Base-by-base conservation (phyloP, 2,888 invertebrate genomes). In the Notocelia uddmanniana region DNA sequence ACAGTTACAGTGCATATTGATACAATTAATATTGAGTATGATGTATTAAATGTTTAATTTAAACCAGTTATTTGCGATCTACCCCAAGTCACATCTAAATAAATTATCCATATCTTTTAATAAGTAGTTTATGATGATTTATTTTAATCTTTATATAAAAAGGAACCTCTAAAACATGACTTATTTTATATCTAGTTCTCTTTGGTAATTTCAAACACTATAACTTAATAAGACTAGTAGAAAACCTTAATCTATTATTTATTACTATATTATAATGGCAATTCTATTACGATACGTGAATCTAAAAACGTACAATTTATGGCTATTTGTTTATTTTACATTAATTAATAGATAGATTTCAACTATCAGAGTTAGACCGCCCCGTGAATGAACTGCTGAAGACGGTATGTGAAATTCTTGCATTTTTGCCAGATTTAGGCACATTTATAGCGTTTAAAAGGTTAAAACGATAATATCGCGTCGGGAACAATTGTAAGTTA, bases 171-270 rank as follows among this genome's bases (percentile, higher is more conserved):
- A 52, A 66, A 66, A 57, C 21, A 50, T 21, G 37, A 41, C 45
- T 45, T 45, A 34, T 21, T 21, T 68, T 48, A 68, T 15, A 19
- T 31, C 60, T 72, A 67, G 11, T 57, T 71, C 54, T 68, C 67
- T 72, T 72, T 72, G 72, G 72, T 72, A 72, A 71, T 67, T 18
- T 67, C 58, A 60, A 34, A 57, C 58, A 68, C 50, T 58, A 52
- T 69, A 37, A 67, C 71, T 72, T 67, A 62, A 68, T 54, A 55
- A 57, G 68, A 72, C 72, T 72, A 72, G 72, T 68, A 72, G 21
- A 72, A 72, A 72, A 72, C 45, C 67, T 50, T 68, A 66, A n/a
- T n/a, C 15, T 66, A 66, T 26, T 26, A 23, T 18, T 26, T 26
- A 23, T 18, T 31, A 57, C 54, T 41, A 54, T 34, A 57, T 19